Conservation (phyloP, 2,888 invertebrate genomes). For the Corbicula japonica region DNA sequence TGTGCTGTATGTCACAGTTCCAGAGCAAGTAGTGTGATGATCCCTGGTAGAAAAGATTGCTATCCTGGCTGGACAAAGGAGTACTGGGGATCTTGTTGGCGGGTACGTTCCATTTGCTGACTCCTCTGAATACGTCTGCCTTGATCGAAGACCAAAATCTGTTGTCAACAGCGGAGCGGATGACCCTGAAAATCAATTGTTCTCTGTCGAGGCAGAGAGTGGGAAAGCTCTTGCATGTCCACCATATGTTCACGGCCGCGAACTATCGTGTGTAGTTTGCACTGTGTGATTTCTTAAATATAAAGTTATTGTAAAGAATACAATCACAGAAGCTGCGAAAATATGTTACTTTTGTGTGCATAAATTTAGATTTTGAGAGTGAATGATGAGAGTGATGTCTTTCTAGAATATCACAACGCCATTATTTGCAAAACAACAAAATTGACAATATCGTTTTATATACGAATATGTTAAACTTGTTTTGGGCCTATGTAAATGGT, state of each 20-base stretch:
- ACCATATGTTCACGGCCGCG: slow-evolving; percentile 6
- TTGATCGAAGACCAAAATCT: not conserved
- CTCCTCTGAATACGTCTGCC: slow-evolving; percentile 6
- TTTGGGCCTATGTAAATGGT: too few species aligned
- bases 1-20: slow-evolving; percentile 27
- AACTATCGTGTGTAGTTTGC: slow-evolving; percentile 7
- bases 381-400: too few species aligned
- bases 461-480: too few species aligned
- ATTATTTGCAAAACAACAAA: too few species aligned
- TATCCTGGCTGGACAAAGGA: slow-evolving; percentile 37
- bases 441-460: too few species aligned
- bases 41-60: slow-evolving; percentile 33
- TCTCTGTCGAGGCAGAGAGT: not conserved
- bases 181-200: not conserved
- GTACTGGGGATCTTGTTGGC: slow-evolving; percentile 25
- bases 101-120: not conserved
- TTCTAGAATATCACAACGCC: too few species aligned
- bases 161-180: not conserved
- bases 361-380: too few species aligned
- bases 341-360: too few species aligned
- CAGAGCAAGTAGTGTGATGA: slow-evolving; percentile 18
- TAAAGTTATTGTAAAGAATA: not conserved
- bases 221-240: not conserved
- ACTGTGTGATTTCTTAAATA: not conserved
- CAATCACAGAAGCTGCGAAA: too few species aligned